Conservation (phyloP, 2,113 vertebrate species). For the Psittacus erithacus region DNA sequence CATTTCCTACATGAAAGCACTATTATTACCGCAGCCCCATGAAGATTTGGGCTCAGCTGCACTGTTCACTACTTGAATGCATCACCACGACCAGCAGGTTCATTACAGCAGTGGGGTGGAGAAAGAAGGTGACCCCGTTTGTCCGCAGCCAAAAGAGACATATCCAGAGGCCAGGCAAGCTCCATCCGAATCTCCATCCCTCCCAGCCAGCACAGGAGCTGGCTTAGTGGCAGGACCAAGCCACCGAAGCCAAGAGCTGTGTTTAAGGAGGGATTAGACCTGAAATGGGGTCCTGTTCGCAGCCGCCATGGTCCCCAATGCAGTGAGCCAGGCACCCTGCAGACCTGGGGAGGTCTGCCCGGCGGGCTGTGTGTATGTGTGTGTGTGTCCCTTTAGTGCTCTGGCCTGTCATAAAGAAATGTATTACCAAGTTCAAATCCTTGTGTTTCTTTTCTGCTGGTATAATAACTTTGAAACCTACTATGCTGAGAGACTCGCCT, state of each 20-base stretch:
- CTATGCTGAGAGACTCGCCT: conserved; percentile 64
- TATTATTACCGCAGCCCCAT: neutral
- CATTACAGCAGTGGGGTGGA: neutral
- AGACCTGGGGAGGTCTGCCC: neutral
- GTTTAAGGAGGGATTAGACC: neutral
- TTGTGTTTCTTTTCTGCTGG: conserved; percentile 66
- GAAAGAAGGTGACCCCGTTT: neutral
- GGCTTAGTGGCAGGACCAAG: neutral
- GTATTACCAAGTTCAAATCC: conserved; percentile 58
- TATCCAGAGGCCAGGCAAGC: neutral
- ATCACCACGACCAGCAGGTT: fast-evolving
- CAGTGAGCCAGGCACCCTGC: neutral
- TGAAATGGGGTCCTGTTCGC: neutral
- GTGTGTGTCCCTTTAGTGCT: conserved; percentile 13
- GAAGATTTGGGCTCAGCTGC: neutral
- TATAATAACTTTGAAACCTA: conserved; percentile 73
- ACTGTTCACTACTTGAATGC: fast-evolving
- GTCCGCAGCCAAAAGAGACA: neutral
- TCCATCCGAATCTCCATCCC: neutral
- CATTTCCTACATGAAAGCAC: neutral
- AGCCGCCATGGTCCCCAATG: fast-evolving
- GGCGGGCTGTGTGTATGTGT: neutral
- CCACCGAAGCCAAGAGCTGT: fast-evolving
- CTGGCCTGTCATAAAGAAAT: conserved; percentile 61
- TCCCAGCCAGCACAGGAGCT: neutral